Percentiles rank a stretch among this genome's conserved stretches.
These are phyloP conservation scores for Chrysemys picta DNA, from an alignment of 2,113 vertebrate genomes.

Conservation along the genomic window DNA sequence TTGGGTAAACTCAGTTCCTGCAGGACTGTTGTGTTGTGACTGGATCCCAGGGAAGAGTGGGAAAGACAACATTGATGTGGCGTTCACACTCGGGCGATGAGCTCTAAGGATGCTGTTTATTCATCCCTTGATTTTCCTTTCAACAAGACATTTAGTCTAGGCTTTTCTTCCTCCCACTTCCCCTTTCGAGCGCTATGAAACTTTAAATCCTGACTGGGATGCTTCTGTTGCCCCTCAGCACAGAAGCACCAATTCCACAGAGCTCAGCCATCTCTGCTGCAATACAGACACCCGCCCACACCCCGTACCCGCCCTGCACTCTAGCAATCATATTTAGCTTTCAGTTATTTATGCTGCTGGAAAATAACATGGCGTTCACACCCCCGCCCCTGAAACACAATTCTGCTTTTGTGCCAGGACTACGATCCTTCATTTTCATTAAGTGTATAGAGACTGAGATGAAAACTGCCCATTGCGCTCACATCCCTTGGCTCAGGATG, in stretches of 20 bases:
- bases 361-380: conserved; percentile 57
- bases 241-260: background rate
- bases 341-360: conserved; percentile 68
- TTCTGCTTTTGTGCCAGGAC: conserved; percentile 60
- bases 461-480: conserved; percentile 71
- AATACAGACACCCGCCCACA: background rate
- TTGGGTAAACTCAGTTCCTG: background rate
- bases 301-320: fast-evolving
- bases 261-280: background rate
- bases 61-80: background rate
- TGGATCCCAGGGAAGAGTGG: background rate
- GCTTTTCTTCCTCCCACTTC: background rate
- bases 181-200: conserved; percentile 18
- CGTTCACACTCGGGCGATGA: background rate
- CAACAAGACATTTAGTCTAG: background rate
- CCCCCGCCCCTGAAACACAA: conserved; percentile 64
- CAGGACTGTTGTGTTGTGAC: background rate
- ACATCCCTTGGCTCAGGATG: conserved; percentile 65
- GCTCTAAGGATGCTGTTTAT: background rate
- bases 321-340: conserved; percentile 28
- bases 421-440: conserved; percentile 75
- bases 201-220: background rate
- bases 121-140: background rate
- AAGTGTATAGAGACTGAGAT: conserved; percentile 55
- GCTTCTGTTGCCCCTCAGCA: background rate